Evolutionary conservation across 2,888 invertebrate species (phyloP), one percentile per base, ranked within the genome.

Genomic region (Cheilosia pagana): DNA sequence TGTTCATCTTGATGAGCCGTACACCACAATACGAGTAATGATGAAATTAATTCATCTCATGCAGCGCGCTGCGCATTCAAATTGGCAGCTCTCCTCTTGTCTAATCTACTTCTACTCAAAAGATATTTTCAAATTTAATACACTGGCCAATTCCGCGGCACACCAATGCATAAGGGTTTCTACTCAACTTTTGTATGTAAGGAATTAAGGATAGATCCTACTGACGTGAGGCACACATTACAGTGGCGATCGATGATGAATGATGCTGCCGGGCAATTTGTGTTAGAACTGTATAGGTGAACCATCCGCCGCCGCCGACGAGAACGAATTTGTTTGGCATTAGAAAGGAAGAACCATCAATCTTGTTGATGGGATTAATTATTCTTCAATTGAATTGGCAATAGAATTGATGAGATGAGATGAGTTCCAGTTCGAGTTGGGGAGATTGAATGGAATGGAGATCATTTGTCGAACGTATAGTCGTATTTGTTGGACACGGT

Each of bases 191-290:
- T 6, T 41, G 14, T n/a, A 41, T 1, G 8, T 16, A n/a, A n/a
- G n/a, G n/a, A n/a, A n/a, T n/a, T n/a, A n/a, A n/a, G 16, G 3
- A 14, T n/a, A n/a, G n/a, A 45, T 68, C 43, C 60, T 53, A 68
- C 53, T 8, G 43, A 67, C 43, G 8, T 7, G 43, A 45, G 55
- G 55, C 41, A 35, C 45, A 52, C 45, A 52, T 28, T 52, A 59
- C 62, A 55, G 59, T 79, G 81, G 68, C 63, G 48, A 59, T 81
- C 35, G 19, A 70, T 81, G 81, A 81, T 81, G 68, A 75, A 81
- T 75, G 75, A 81, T 70, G 63, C 31, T 68, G 74, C 55, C 55
- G 39, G 41, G 67, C 55, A 79, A 79, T 79, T 79, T 74, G 57
- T 31, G 23, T 60, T 65, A 65, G 67, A 65, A 50, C 65, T 39